Conservation (phyloP, 2,797 vertebrate genomes). For the Potorous gilbertii region DNA sequence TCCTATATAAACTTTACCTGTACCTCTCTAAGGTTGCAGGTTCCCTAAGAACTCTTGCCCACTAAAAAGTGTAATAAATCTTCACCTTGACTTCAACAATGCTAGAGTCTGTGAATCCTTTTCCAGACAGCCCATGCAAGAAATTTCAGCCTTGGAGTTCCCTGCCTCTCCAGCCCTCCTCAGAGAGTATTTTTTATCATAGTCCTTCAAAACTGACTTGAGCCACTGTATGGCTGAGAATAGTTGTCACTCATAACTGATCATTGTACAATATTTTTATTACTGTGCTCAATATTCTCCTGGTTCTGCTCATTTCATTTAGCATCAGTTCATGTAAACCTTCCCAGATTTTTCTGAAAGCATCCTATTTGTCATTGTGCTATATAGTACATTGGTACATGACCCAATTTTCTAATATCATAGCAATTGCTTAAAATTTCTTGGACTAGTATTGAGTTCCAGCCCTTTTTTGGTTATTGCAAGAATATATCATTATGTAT, state of each 20-base stretch:
- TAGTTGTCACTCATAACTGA: neutral
- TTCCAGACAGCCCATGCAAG: too few relatives aligned
- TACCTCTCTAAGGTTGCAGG: too few relatives aligned
- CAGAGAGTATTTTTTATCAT: neutral
- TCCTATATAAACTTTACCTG: too few relatives aligned
- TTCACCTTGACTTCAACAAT: too few relatives aligned
- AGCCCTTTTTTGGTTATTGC: neutral
- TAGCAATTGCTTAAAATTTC: neutral
- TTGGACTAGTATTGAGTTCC: neutral
- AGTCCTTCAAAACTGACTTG: neutral
- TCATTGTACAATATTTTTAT: neutral
- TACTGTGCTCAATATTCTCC: neutral
- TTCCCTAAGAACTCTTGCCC: too few relatives aligned
- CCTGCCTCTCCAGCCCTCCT: too few relatives aligned
- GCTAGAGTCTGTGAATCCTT: too few relatives aligned
- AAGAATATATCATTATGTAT: neutral
- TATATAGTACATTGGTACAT: neutral
- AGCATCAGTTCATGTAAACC: neutral
- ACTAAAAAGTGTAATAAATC: too few relatives aligned
- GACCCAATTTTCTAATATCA: neutral
- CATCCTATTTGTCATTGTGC: neutral
- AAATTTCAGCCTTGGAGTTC: too few relatives aligned
- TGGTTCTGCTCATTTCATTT: neutral
- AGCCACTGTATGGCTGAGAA: neutral
- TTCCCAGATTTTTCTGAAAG: neutral